These are phyloP conservation scores for Epinephelus cyanopodus DNA, from an alignment of 2,113 vertebrate genomes.

Conservation along the genomic window DNA sequence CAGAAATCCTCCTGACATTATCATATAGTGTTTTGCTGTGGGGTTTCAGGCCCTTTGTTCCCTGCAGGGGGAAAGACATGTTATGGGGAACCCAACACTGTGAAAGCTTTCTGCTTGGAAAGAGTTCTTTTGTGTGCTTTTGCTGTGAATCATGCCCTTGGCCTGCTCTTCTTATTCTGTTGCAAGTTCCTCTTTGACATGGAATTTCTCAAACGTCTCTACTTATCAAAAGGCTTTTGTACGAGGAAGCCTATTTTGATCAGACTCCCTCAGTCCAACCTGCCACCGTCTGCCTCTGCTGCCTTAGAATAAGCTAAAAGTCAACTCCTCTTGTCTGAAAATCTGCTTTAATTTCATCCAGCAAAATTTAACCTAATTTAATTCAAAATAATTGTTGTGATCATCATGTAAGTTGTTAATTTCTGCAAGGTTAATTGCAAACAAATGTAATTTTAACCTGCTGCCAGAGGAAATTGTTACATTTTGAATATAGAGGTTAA, in stretches of 20 bases:
- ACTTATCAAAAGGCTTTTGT: conserved; percentile 51
- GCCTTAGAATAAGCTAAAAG: background rate
- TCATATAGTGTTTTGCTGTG: background rate
- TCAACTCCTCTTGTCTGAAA: background rate
- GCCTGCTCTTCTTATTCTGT: conserved; percentile 34
- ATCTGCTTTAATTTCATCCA: background rate
- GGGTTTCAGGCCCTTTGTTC: conserved; percentile 12
- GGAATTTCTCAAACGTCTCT: conserved; percentile 40
- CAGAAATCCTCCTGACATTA: conserved; percentile 23
- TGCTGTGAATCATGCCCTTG: conserved; percentile 19
- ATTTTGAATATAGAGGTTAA: background rate
- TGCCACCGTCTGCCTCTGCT: background rate
- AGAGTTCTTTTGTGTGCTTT: conserved; percentile 37
- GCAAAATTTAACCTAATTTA: background rate
- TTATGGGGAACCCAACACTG: conserved; percentile 7
- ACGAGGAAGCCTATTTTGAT: conserved; percentile 37
- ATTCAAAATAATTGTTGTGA: background rate
- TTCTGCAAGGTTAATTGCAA: background rate
- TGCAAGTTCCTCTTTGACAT: conserved; percentile 42
- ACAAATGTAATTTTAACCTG: background rate
- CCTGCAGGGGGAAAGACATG: conserved; percentile 7
- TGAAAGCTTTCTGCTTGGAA: conserved; percentile 33
- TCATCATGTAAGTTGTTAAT: background rate
- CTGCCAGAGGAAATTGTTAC: background rate
- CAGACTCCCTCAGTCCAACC: conserved; percentile 2